These are phyloP conservation scores for Bubo scandiacus DNA, from an alignment of 2,113 vertebrate species.

Conservation along the genomic window DNA sequence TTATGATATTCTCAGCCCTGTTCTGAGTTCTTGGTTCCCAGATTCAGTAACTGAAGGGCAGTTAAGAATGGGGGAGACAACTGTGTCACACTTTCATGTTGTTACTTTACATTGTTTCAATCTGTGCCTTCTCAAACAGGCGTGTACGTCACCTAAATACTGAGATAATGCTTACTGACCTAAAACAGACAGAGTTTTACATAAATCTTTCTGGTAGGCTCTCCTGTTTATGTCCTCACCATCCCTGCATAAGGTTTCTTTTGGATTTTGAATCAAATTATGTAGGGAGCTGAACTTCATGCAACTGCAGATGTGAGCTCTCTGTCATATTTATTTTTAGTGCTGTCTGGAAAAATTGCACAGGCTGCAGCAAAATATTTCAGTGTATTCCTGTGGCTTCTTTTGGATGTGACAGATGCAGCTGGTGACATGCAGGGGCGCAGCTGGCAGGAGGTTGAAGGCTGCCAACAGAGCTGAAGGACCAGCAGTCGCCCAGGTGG, in stretches of 20 bases:
- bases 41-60: not conserved
- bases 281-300: not conserved
- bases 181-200: not conserved
- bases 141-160: not conserved
- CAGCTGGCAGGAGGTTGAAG: not conserved
- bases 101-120: not conserved
- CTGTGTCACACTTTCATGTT: not conserved
- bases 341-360: not conserved
- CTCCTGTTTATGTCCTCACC: not conserved
- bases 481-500: not conserved
- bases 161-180: not conserved
- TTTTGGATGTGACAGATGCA: rapidly evolving
- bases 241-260: not conserved
- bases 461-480: not conserved
- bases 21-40: not conserved
- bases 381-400: not conserved
- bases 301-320: not conserved
- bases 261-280: not conserved
- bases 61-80: not conserved
- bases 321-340: not conserved
- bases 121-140: not conserved
- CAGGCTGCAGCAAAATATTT: not conserved
- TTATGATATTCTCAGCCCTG: not conserved
- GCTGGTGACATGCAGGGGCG: not conserved
- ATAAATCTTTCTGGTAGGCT: not conserved